Base-by-base conservation (phyloP, 2,888 invertebrate genomes). In the Brachyptera risi region DNA sequence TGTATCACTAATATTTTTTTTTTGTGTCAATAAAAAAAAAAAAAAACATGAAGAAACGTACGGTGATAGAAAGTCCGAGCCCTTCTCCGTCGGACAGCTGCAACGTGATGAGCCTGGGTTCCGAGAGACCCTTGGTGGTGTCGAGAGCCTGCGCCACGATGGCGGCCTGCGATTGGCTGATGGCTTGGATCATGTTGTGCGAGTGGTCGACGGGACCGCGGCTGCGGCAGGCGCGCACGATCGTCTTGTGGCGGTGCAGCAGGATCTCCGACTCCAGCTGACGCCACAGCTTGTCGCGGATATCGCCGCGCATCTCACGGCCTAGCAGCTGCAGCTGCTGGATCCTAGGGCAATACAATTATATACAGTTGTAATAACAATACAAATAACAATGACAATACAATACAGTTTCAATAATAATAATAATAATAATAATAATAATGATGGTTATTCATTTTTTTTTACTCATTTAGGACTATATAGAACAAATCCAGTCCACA, bases 191-290 rank as follows among this genome's bases (percentile, higher is more conserved):
- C 47, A 49, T 56, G 26, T 67, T 68, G 59, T 68, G 67, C 63
- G 71, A n/a, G 7, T 19, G 35, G 21, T 23, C 19, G 54, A 19
- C 21, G 11, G 68, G 61, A 75, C 60, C 73, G 15, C 66, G 26
- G 3, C 75, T 78, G 64, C 80, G 69, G 67, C 81, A 83, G 1
- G 80, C 81, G 23, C 79, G 69, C 63, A 82, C 80, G 7, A 92
- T 85, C 51, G 91, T 90, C 76, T 92, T 92, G 77, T 91, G 90
- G 26, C 91, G 79, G 75, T 92, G 91, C 58, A 92, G 80, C 65
- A 92, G 82, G 69, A 92, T 92, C 78, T 92, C 92, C 0, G 91
- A 88, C 72, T 92, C 92, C 68, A 92, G 79, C 79, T 92, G 85
- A 65, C 89, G 79, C 87, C 87, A 88, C 4, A 92, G 76, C 50